A percentile compares a stretch with the other conserved stretches of the same genome.
Evolutionary conservation across 2,888 invertebrate genomes (phyloP).

Genomic region (Apotomis turbidana): DNA sequence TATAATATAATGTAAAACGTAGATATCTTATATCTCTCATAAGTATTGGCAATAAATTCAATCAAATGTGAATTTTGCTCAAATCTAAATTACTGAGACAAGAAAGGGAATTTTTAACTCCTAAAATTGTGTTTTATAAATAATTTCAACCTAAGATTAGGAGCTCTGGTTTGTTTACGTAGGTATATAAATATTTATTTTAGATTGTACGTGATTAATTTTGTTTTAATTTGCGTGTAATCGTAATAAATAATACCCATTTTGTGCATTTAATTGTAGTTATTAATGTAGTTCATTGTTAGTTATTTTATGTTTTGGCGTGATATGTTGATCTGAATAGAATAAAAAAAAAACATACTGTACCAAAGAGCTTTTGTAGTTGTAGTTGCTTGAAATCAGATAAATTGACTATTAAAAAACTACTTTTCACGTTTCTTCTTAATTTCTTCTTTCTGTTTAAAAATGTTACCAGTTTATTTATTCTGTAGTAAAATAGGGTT

Average conservation of each 20-base stretch:
- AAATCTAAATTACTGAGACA: no score
- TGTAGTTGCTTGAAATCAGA: not conserved
- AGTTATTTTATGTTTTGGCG: no score
- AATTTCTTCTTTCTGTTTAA: slow-evolving; percentile 12
- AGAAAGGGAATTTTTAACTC: no score
- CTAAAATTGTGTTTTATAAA: no score
- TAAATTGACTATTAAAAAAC: slow-evolving; percentile 2
- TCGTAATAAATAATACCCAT: not conserved
- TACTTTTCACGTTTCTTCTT: slow-evolving; percentile 8
- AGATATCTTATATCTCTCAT: no score
- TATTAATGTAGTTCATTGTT: not conserved
- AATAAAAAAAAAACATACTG: no score
- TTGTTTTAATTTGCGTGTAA: no score
- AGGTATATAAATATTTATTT: slow-evolving; percentile 1
- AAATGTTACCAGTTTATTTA: slow-evolving; percentile 26
- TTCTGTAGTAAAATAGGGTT: no score
- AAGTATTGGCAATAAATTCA: no score
- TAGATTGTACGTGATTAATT: not conserved
- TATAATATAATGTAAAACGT: no score
- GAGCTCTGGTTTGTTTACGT: not conserved
- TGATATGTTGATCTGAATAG: no score
- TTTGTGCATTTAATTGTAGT: not conserved
- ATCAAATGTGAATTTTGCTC: no score
- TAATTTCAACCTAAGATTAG: not conserved
- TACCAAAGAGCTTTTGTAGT: not conserved